phyloP scores from a whole-genome alignment of 2,797 vertebrate species.

The Graptemys geographica region DNA sequence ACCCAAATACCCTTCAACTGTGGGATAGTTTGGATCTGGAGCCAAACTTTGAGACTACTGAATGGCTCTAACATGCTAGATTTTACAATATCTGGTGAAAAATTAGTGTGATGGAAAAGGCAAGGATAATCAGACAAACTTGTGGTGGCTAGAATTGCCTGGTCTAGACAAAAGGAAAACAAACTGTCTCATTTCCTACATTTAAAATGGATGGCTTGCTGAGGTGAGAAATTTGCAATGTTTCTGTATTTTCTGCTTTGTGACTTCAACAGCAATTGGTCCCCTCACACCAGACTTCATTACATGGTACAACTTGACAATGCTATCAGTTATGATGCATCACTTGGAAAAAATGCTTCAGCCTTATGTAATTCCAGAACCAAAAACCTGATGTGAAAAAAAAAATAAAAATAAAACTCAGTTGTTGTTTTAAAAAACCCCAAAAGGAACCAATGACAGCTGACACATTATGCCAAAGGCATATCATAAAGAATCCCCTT shows the following conservation, averaged over 20 bases:
- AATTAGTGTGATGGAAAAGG: background rate
- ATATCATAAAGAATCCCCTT: background rate
- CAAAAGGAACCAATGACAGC: background rate
- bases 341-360: background rate
- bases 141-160: background rate
- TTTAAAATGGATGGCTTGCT: background rate
- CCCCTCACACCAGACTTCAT: background rate
- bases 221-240: background rate
- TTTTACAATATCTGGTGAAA: background rate
- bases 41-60: background rate
- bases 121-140: background rate
- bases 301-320: background rate
- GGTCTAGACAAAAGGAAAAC: background rate
- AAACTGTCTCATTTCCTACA: background rate
- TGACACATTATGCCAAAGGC: background rate
- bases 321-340: background rate
- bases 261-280: background rate
- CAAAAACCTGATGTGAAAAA: background rate
- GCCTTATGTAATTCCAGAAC: background rate
- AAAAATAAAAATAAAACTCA: background rate
- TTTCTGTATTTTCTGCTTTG: slow-evolving; percentile 7
- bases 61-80: background rate
- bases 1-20: background rate
- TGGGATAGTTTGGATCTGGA: background rate
- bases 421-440: background rate